Evolutionary conservation across 2,797 vertebrate species (phyloP), one percentile per base, ranked within the genome.

Genomic region (Gallinago nigripennis): DNA sequence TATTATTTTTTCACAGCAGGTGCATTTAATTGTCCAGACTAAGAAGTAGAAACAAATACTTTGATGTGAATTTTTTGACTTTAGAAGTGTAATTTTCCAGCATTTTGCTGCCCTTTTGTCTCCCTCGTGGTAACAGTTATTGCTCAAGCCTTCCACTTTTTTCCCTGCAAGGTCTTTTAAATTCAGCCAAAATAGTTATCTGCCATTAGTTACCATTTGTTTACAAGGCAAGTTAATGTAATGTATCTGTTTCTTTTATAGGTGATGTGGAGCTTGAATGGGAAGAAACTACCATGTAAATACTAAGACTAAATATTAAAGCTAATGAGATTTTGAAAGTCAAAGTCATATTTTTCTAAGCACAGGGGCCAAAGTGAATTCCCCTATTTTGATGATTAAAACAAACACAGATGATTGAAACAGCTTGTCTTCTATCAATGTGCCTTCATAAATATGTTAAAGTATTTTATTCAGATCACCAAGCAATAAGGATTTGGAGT

Each of bases 241-340:
- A 83, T 56, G 3, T 86, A 16, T 97, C 78, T 90, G 21, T 95
- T 96, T 97, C 43, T 97, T 77, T 97, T 97, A 18, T 78, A 99
- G 99, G 99, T 98, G 99, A 99, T 79, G 99, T 99, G 82, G 99
- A 99, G 90, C 98, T 99, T 88, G 99, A 99, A 96, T 99, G 99
- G 99, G 99, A 99, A 97, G 99, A 99, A 98, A 99, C 99, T 51
- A 99, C 99, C 11, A 99, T 99, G 99, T 99, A 98, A 98, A 98
- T 84, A 76, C 72, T 86, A 14, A 70, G 51, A 95, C 37, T 63
- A 94, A 96, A 94, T 80, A 76, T 58, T 85, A 79, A 65, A 81
- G 50, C 58, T 66, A 75, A 25, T 48, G 63, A 79, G 65, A 83
- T 94, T 94, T 87, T 78, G 85, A 97, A 96, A 97, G 91, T 71